Percentiles rank a stretch among this genome's conserved stretches.
phyloP scores from a whole-genome alignment of 2,888 invertebrate genomes.

The Cabera pusaria region DNA sequence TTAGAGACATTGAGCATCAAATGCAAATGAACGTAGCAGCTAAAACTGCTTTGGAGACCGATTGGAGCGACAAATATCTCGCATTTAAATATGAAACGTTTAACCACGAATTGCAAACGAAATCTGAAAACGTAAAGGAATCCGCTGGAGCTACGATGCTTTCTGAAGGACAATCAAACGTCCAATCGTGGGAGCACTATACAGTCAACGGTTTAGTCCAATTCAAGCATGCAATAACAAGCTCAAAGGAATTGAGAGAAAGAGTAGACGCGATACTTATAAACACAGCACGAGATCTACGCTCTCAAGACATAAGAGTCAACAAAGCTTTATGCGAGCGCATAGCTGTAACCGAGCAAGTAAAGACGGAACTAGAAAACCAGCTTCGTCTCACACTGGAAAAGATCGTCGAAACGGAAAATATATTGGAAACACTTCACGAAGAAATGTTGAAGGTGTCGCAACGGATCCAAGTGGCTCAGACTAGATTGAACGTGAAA shows the following conservation, averaged over 20 bases:
- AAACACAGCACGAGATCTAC: conserved; percentile 90
- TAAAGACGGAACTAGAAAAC: conserved; percentile 87
- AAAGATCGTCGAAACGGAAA: conserved; percentile 72
- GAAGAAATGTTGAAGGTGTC: conserved; percentile 70
- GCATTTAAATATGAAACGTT: conserved; percentile 89
- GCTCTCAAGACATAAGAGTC: conserved; percentile 91
- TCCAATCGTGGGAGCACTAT: conserved; percentile 92
- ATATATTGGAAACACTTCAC: conserved; percentile 64
- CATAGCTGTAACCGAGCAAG: conserved; percentile 90
- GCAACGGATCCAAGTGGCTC: conserved; percentile 71
- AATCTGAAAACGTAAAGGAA: conserved; percentile 87
- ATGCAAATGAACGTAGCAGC: conserved; percentile 88
- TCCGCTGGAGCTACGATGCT: conserved; percentile 91
- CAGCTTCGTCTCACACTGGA: conserved; percentile 82
- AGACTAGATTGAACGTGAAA: conserved; percentile 71
- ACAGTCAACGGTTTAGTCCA: conserved; percentile 89
- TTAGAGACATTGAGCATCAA: conserved; percentile 87
- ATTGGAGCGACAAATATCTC: conserved; percentile 95
- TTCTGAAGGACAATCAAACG: conserved; percentile 92
- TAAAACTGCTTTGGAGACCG: conserved; percentile 90
- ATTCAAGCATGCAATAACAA: conserved; percentile 88
- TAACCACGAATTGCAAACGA: conserved; percentile 88
- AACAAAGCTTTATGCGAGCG: conserved; percentile 88
- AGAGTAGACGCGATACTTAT: conserved; percentile 88
- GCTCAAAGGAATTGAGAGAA: conserved; percentile 87